A percentile compares a stretch with the other conserved stretches of the same genome.
Conservation (phyloP, 2,797 vertebrate species). For the Argya squamiceps region DNA sequence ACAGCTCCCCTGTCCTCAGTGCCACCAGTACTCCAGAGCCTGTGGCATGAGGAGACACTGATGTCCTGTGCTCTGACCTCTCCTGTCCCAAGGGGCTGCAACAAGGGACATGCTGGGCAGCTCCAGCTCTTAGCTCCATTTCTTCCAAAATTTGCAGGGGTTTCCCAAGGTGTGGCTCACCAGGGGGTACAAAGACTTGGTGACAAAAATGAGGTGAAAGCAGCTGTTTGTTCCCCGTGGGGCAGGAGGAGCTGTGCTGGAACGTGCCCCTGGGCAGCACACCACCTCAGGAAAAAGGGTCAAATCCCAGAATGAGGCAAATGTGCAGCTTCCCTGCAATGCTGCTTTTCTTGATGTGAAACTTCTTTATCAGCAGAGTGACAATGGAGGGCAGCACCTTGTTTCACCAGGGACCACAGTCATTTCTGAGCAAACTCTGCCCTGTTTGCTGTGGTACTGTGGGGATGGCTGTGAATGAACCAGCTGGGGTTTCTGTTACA, state of each 20-base stretch:
- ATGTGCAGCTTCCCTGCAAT: not conserved
- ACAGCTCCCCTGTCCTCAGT: not conserved
- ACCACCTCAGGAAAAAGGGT: not conserved
- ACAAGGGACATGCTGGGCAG: not conserved
- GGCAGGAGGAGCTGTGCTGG: not conserved
- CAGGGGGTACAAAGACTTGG: not conserved
- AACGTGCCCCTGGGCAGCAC: accelerated
- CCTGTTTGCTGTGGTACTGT: not conserved
- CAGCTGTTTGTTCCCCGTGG: not conserved
- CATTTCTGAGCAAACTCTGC: not conserved
- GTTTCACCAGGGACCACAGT: not conserved
- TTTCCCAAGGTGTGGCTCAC: not conserved
- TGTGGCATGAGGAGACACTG: accelerated
- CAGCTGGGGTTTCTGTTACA: not conserved
- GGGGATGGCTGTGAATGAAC: not conserved
- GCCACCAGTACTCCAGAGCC: not conserved
- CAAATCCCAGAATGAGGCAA: not conserved
- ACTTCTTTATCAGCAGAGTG: not conserved
- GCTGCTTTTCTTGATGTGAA: not conserved
- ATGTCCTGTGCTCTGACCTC: not conserved
- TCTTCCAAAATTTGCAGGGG: not conserved
- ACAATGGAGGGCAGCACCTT: not conserved
- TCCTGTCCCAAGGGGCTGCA: not conserved
- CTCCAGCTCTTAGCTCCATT: not conserved
- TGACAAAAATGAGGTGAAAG: not conserved